phyloP scores from a whole-genome alignment of 53 echinoderm and acorn worm species.

The Mesocentrotus franciscanus region DNA sequence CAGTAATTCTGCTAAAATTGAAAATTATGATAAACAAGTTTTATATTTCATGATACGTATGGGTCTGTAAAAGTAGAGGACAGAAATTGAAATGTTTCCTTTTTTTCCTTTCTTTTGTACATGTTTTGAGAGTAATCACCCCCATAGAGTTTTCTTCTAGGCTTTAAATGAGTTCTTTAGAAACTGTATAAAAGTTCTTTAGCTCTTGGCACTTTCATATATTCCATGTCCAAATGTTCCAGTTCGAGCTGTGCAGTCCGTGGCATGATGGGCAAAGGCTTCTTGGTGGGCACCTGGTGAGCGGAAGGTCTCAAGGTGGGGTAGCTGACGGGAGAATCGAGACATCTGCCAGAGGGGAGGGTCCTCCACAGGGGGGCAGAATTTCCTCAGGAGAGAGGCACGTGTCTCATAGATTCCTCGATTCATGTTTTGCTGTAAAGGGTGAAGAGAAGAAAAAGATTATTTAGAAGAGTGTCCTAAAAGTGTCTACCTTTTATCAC shows the following conservation, averaged over 20 bases:
- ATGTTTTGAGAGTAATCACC: background rate
- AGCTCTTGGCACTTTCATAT: slow-evolving; percentile 94
- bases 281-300: slow-evolving; percentile 69
- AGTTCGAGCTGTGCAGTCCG: slow-evolving; percentile 93
- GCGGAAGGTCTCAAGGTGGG: slow-evolving; percentile 97
- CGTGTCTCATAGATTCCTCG: slow-evolving; percentile 97
- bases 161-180: slow-evolving; percentile 12
- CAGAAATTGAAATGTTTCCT: background rate
- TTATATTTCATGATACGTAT: background rate
- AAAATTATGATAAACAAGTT: background rate
- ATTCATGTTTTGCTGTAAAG: slow-evolving; percentile 85
- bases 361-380: slow-evolving; percentile 90
- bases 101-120: background rate
- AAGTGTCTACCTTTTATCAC: background rate
- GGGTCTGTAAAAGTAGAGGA: background rate
- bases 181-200: slow-evolving; percentile 25
- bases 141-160: background rate
- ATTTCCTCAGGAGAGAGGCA: slow-evolving; percentile 89
- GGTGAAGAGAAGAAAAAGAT: slow-evolving; percentile 15
- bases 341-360: slow-evolving; percentile 99
- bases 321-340: slow-evolving; percentile 76
- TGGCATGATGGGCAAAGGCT: slow-evolving; percentile 84
- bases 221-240: slow-evolving; percentile 96
- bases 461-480: background rate
- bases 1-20: background rate